Base-by-base conservation (phyloP, 2,797 vertebrate species). In the Petrocephalus schoutedeni region DNA sequence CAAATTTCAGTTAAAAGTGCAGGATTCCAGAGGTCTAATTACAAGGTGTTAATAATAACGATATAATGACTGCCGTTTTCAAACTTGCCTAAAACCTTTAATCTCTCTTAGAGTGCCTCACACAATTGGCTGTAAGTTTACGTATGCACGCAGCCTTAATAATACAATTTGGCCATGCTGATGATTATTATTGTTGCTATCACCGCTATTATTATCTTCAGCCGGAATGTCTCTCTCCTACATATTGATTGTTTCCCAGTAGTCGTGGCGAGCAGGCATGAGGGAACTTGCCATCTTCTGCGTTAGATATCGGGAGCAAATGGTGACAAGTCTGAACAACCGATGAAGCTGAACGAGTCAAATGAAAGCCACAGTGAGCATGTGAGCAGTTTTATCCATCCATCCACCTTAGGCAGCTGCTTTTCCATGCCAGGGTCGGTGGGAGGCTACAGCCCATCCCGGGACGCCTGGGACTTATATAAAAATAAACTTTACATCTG, bases 31-130 rank as follows among this genome's bases (percentile, higher is more conserved):
- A 94, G 95, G 94, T 97, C 97, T 98, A 98, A 98, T 99, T 98
- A 98, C 97, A 98, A 98, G 97, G 97, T 98, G 98, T 99, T 98
- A 98, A 98, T 98, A 98, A 97, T 97, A 98, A 98, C 97, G 98
- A 97, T 98, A 97, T 98, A 98, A 98, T 98, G 95, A 97, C 96
- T 97, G 97, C 97, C 96, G 98, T 98, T 98, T 97, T 96, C 97
- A 95, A 96, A 96, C 95, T 96, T 96, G 95, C 95, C 96, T 95
- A 95, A 94, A 97, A 97, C 96, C 96, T 96, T 95, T 97, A 96
- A 97, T 71, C 64, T 97, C 97, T 96, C 93, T 92, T 93, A 93
- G 89, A 96, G 95, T 96, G 93, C 94, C 95, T 97, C 95, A 95
- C 95, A 96, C 94, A 94, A 96, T 96, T 93, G 95, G 95, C 94